Conservation (phyloP, 2,797 vertebrate species). For the Sebastiscus albofasciatus region DNA sequence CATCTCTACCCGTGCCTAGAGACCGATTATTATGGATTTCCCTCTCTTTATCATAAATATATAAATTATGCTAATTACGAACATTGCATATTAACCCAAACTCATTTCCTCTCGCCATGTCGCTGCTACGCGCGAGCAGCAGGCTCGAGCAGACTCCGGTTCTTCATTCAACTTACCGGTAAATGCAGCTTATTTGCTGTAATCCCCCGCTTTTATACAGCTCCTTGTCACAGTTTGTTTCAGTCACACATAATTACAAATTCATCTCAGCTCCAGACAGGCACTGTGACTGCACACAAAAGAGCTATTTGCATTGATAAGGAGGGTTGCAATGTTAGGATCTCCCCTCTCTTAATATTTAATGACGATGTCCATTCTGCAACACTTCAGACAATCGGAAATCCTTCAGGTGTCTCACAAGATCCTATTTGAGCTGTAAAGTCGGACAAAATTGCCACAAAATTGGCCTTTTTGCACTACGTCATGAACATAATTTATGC, state of each 20-base stretch:
- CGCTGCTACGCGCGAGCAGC: slow-evolving; percentile 57
- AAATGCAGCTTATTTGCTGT: slow-evolving; percentile 74
- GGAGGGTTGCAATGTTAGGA: slow-evolving; percentile 80
- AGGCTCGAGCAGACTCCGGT: slow-evolving; percentile 42
- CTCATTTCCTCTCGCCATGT: slow-evolving; percentile 83
- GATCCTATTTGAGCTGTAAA: slow-evolving; percentile 74
- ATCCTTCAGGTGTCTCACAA: slow-evolving; percentile 61
- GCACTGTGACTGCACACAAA: slow-evolving; percentile 86
- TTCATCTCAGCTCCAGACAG: slow-evolving; percentile 89
- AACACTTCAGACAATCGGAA: slow-evolving; percentile 57
- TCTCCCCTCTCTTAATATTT: slow-evolving; percentile 83
- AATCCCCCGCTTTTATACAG: slow-evolving; percentile 71
- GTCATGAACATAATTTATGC: slow-evolving; percentile 99
- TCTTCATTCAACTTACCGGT: slow-evolving; percentile 82
- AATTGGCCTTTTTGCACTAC: slow-evolving; percentile 93
- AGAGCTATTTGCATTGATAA: slow-evolving; percentile 89
- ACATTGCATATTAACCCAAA: slow-evolving; percentile 97
- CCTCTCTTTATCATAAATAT: slow-evolving; percentile 99
- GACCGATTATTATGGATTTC: slow-evolving; percentile 80
- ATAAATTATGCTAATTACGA: slow-evolving; percentile 99
- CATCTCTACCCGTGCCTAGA: slow-evolving; percentile 64
- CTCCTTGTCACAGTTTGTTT: slow-evolving; percentile 85
- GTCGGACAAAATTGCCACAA: slow-evolving; percentile 85
- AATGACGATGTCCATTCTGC: slow-evolving; percentile 74
- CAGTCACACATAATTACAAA: slow-evolving; percentile 88